A percentile compares a stretch with the other conserved stretches of the same genome.
Evolutionary conservation across 1,140 invertebrate species (phyloP).

Genomic region (Drosophila santomea): DNA sequence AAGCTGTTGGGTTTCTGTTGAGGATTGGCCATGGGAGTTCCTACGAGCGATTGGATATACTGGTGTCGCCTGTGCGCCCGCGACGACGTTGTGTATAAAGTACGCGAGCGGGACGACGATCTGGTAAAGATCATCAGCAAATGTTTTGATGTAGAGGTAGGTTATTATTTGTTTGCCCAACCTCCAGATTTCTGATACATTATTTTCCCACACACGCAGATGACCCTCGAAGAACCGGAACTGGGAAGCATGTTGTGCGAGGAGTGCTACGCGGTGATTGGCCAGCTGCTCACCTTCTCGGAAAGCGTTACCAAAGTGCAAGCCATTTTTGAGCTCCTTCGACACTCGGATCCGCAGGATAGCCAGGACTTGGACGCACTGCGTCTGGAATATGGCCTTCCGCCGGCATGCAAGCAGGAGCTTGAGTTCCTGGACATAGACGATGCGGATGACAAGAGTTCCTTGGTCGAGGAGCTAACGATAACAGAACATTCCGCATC

Average conservation of each 20-base stretch:
- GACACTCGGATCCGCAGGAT: constrained; percentile 43
- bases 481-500: not conserved
- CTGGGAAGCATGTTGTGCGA: constrained; percentile 54
- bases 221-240: constrained; percentile 53
- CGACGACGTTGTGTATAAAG: constrained; percentile 34
- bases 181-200: not conserved
- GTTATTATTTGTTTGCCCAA: not conserved
- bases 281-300: constrained; percentile 30
- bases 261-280: constrained; percentile 44
- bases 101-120: constrained; percentile 31
- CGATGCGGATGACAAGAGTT: not conserved
- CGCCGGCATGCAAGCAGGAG: not conserved
- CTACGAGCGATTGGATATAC: constrained; percentile 37
- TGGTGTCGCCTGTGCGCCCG: constrained; percentile 64
- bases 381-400: constrained; percentile 47
- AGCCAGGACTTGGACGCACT: constrained; percentile 36
- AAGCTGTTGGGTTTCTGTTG: not conserved
- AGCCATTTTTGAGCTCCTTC: constrained; percentile 61
- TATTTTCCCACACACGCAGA: constrained; percentile 15
- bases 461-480: not conserved
- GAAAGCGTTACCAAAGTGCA: constrained; percentile 66
- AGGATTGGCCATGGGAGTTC: constrained; percentile 4
- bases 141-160: constrained; percentile 65
- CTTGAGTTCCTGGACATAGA: not conserved
- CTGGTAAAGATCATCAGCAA: constrained; percentile 50